Conservation (phyloP, 2,888 invertebrate genomes). For the Orthosia gracilis region DNA sequence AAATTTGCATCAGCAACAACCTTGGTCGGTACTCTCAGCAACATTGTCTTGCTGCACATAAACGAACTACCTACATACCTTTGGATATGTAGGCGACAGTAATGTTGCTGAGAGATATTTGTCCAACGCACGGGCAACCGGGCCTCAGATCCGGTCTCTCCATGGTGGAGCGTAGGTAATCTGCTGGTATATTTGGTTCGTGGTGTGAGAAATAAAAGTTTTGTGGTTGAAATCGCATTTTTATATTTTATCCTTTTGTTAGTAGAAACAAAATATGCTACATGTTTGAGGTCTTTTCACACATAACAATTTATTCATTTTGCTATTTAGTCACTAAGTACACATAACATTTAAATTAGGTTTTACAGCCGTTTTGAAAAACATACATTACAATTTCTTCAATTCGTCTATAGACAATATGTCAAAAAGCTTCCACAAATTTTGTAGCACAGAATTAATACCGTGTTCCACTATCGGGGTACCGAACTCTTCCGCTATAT, state of each 20-base stretch:
- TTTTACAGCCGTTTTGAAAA: neutral
- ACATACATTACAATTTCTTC: slow-evolving; percentile 43
- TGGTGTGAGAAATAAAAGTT: slow-evolving; percentile 26
- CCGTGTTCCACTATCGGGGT: slow-evolving; percentile 80
- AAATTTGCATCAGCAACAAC: no score
- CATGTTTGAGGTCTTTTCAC: neutral
- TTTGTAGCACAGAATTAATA: slow-evolving; percentile 70
- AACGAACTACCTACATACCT: no score
- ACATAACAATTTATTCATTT: neutral
- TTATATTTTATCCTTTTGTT: neutral
- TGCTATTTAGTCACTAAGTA: neutral
- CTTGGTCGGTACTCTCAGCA: no score
- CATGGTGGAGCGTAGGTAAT: neutral
- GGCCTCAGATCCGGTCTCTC: no score
- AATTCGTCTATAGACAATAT: slow-evolving; percentile 70
- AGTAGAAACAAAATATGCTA: neutral
- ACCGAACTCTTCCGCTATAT: slow-evolving; percentile 82
- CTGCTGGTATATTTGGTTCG: neutral
- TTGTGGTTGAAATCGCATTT: slow-evolving; percentile 15
- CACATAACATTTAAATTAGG: neutral
- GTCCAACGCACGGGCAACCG: no score
- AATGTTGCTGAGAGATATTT: no score
- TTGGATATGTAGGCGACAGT: no score
- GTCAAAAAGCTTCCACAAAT: slow-evolving; percentile 73
- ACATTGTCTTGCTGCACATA: no score